Evolutionary conservation across 2,888 invertebrate genomes (phyloP), one percentile per base, ranked within the genome.

Genomic region (Frankliniella fusca): DNA sequence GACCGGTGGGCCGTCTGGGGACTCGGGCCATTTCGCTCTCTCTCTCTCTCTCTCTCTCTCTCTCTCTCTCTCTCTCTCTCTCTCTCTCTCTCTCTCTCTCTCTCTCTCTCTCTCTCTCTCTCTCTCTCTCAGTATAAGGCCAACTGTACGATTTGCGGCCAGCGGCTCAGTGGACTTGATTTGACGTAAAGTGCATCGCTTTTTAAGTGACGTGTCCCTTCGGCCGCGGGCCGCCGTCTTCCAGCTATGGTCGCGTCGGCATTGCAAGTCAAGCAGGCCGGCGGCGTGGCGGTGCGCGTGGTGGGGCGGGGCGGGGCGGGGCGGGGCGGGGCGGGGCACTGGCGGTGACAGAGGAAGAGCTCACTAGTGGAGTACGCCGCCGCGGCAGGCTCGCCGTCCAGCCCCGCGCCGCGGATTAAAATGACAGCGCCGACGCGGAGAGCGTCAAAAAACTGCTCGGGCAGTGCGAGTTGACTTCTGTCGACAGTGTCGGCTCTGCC

Each of bases 391-490:
- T 38, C 23, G 23, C 70, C 23, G 70, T 23, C 5, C 23, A 70
- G 65, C 20, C 20, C 65, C 20, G 11, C 70, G 70, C 70, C 70
- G 70, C 70, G 70, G 27, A 76, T 76, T 76, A 76, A n/a, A 76
- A 76, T 76, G 23, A 76, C 70, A 76, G 70, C 70, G 65, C 65
- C 65, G 70, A 27, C 70, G 23, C 38, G 38, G 38, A 76, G 23
- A 11, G 70, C 70, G 70, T 27, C 27, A 23, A 23, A n/a, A 23
- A n/a, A 27, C 27, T 23, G 12, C 70, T 76, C 70, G 27, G 5
- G 70, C 27, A 12, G 23, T 7, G 38, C 38, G 38, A 38, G 38
- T 54, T 15, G 54, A 15, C 70, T 20, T 70, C 70, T 54, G 54
- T 70, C 70, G 70, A 54, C 54, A 54, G 54, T 54, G n/a, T 70